These are phyloP conservation scores for Stenurella melanura DNA, from an alignment of 2,888 invertebrate genomes.

Conservation along the genomic window DNA sequence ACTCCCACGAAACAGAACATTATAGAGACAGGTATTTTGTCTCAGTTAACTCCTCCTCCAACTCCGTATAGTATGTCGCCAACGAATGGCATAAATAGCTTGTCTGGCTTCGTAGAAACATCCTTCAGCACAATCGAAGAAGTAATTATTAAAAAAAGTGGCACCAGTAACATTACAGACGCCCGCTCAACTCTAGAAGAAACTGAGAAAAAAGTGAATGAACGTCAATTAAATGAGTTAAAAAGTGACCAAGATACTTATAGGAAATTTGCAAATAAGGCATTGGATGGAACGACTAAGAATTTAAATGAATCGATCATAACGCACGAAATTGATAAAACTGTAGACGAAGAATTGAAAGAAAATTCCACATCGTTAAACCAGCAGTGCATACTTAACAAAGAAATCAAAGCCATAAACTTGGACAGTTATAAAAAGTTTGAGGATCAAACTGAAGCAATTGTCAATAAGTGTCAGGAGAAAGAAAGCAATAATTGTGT, in stretches of 20 bases:
- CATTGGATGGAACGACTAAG: not conserved
- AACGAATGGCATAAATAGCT: conserved; percentile 47
- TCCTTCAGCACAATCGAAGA: not conserved
- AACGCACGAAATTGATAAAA: not conserved
- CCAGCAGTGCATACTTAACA: not conserved
- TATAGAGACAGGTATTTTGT: conserved; percentile 47
- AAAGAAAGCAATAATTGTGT: not conserved
- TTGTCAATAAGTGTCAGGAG: too few species aligned
- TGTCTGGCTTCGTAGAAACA: conserved; percentile 18
- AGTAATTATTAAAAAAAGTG: not conserved
- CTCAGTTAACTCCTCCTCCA: conserved; percentile 68
- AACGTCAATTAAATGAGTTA: not conserved
- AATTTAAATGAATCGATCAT: not conserved
- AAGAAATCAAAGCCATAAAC: not conserved
- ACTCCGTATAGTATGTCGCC: conserved; percentile 65
- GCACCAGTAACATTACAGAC: not conserved
- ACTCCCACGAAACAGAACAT: conserved; percentile 43
- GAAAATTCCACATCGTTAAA: not conserved
- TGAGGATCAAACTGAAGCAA: not conserved
- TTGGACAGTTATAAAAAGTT: not conserved
- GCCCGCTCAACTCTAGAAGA: not conserved
- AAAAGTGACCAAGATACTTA: not conserved
- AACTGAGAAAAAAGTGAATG: not conserved
- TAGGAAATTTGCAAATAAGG: not conserved
- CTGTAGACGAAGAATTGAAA: not conserved